Percentiles rank a stretch among this genome's conserved stretches.
Evolutionary conservation across 2,113 vertebrate species (phyloP).

Genomic region (Ammodytes dubius): DNA sequence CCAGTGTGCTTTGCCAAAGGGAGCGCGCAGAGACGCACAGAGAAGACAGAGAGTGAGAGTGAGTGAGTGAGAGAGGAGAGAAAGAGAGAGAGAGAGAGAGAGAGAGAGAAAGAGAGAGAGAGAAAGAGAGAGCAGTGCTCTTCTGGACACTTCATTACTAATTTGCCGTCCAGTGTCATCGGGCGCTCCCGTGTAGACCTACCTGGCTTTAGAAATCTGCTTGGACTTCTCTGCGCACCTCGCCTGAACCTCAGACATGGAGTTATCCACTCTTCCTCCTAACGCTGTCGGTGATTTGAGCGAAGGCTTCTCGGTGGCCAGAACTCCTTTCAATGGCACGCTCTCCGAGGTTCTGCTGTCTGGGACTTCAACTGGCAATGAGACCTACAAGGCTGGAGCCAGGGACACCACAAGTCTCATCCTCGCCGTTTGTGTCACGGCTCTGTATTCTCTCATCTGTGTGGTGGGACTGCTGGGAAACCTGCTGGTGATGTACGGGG

Average conservation of each 20-base stretch:
- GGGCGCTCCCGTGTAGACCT: slow-evolving; percentile 21
- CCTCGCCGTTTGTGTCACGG: slow-evolving; percentile 92
- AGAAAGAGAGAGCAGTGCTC: not conserved
- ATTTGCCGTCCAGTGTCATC: slow-evolving; percentile 24
- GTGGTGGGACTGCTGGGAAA: slow-evolving; percentile 96
- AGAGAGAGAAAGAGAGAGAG: slow-evolving; percentile 23
- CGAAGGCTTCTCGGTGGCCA: slow-evolving; percentile 67
- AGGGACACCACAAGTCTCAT: slow-evolving; percentile 85
- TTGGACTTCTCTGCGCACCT: not conserved
- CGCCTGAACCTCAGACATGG: slow-evolving; percentile 74
- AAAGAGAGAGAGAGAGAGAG: slow-evolving; percentile 10
- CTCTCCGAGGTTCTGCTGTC: slow-evolving; percentile 53
- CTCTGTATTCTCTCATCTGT: slow-evolving; percentile 93
- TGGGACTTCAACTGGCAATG: slow-evolving; percentile 74
- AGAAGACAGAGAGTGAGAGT: not conserved
- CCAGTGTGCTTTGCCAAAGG: slow-evolving; percentile 19
- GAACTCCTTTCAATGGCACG: slow-evolving; percentile 80
- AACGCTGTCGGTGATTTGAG: slow-evolving; percentile 64
- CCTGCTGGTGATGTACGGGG: slow-evolving; percentile 95
- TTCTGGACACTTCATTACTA: slow-evolving; percentile 11
- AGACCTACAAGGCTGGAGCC: slow-evolving; percentile 58
- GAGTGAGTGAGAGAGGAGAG: slow-evolving; percentile 9
- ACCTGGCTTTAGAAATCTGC: not conserved
- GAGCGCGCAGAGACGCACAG: slow-evolving; percentile 7
- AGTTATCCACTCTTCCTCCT: slow-evolving; percentile 75